Base-by-base conservation (phyloP, 2,888 invertebrate species). In the Meloe dianella region DNA sequence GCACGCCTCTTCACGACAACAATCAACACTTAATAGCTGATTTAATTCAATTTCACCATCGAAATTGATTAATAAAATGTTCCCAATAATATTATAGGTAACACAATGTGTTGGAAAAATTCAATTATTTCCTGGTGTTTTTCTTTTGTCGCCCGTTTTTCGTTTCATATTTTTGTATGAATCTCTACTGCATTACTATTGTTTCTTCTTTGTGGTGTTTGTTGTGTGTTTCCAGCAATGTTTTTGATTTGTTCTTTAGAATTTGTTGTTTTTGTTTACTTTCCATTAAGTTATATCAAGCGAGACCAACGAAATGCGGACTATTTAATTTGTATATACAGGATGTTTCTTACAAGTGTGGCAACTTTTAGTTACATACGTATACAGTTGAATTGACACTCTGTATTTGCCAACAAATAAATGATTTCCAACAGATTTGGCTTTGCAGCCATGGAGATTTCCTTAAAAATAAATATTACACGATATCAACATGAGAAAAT, bases 11-110 rank as follows among this genome's bases (percentile, higher is more conserved):
- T 7, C 27, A 54, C 24, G n/a, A 41, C 41, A 7, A 54, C 54
- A 54, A 54, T 54, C 54, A 54, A 12, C 54, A 4, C 22, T 0
- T 24, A 54, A 54, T 54, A 14, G 54, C 12, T 5, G 24, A 24
- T 54, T 20, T 20, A 47, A 47, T 7, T 47, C 47, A 47, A 47
- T 47, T 47, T 20, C 54, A 54, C 5, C 24, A 54, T 54, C 24
- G 24, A 54, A 54, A 24, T 54, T 54, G 54, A 54, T 54, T 54
- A 54, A 54, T 54, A 54, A 54, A 24, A 24, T 5, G 22, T 54
- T 24, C 51, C n/a, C 47, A 7, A 9, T 47, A 54, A 54, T 14
- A 41, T 41, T 41, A n/a, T n/a, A 17, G 17, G 17, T 5, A 41
- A 41, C 14, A 20, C 14, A 20, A 20, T 47, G 9, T 9, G 9